Evolutionary conservation across 2,888 invertebrate species (phyloP), one percentile per base, ranked within the genome.

Genomic region (Uloborus plumipes): DNA sequence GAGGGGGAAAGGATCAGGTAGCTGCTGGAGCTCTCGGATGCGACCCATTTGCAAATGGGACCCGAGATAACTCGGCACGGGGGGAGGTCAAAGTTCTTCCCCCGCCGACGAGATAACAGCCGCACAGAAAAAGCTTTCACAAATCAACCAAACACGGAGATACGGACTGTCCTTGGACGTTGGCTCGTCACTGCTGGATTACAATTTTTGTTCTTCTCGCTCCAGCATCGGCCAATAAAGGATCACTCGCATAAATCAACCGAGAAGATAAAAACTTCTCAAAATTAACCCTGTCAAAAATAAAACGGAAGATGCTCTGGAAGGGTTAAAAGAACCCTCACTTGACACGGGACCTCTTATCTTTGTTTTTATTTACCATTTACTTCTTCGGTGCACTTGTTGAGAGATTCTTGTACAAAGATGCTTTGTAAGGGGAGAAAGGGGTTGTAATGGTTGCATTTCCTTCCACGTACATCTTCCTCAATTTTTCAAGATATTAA

Each of bases 121-220:
- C 15, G 20, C 50, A 51, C 50, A 51, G 39, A 70, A 69, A 73
- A 74, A 50, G 67, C 67, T 69, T 80, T 73, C 67, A 80, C 73
- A 80, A 80, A 80, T 80, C 80, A 74, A 79, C 47, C 22, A 39
- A 70, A 69, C 67, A 18, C 4, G 22, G 70, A 65, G 79, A 80
- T 80, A 80, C 61, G 59, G 62, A 39, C 26, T 64, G 80, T 47
- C 80, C 80, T 80, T 80, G 80, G 80, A 80, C 80, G 59, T 80
- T 80, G 80, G 47, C 31, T 65, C 64, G 70, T 65, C 26, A 51
- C 59, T 59, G 59, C 59, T 59, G 59, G 14, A 18, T 55, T 9
- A 18, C 13, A 55, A 13, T 55, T 53, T 55, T 55, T 55, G 55
- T 55, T 55, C 55, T 58, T 53, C 31, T 59, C 59, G 18, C 50